A percentile compares a stretch with the other conserved stretches of the same genome.
Conservation (phyloP, 2,797 vertebrate species). For the Spinus olivaceus region DNA sequence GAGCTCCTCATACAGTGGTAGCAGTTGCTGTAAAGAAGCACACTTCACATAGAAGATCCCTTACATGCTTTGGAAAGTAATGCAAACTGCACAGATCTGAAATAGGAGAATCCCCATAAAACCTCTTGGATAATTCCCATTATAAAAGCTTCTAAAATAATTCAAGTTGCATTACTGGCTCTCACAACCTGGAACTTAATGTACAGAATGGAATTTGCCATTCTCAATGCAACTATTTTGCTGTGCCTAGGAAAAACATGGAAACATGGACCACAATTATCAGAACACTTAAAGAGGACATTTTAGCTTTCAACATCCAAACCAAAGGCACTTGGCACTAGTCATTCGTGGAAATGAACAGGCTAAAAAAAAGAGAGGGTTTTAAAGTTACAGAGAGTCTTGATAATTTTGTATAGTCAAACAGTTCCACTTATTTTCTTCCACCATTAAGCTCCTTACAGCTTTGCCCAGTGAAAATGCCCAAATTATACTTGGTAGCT, state of each 20-base stretch:
- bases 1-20: neutral
- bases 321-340: neutral
- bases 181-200: neutral
- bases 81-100: neutral
- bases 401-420: neutral
- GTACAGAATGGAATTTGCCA: neutral
- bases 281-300: neutral
- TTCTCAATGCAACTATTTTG: neutral
- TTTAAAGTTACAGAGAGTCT: neutral
- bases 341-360: neutral
- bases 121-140: neutral
- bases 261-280: neutral
- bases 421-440: neutral
- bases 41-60: neutral
- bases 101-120: neutral
- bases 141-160: constrained; percentile 45
- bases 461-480: neutral
- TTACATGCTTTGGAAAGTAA: neutral
- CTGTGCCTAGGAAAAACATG: neutral
- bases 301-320: neutral
- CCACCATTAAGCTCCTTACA: neutral
- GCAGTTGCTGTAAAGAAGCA: neutral
- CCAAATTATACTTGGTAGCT: neutral
- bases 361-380: neutral
- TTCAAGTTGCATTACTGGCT: neutral